Percentiles rank a stretch among this genome's conserved stretches.
phyloP scores from a whole-genome alignment of 2,113 vertebrate genomes.

The Solea senegalensis region DNA sequence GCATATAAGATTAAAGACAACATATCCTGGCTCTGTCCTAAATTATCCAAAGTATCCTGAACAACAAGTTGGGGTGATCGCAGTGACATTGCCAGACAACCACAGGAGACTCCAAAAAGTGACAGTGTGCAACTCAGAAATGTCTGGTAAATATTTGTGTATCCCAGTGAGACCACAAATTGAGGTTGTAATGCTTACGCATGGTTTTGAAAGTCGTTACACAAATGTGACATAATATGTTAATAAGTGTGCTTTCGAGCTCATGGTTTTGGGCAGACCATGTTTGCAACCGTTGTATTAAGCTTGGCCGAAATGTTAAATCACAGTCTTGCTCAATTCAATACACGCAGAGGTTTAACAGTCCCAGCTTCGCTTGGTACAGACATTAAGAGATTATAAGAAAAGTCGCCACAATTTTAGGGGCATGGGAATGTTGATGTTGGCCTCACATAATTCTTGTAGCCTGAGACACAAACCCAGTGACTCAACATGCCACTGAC shows the following conservation, averaged over 20 bases:
- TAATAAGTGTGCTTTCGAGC: neutral
- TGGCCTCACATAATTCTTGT: neutral
- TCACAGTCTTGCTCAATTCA: neutral
- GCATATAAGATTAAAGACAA: neutral
- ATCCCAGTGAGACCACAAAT: neutral
- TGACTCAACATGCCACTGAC: neutral
- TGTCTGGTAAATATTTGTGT: neutral
- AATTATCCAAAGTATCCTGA: neutral
- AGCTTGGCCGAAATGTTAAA: neutral
- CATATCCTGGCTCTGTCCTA: neutral
- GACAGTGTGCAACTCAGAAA: neutral
- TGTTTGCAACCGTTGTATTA: neutral
- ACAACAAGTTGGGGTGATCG: neutral
- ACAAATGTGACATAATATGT: neutral
- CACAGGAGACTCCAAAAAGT: neutral
- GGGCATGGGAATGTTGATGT: neutral
- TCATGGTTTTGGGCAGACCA: no score
- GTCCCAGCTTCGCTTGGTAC: neutral
- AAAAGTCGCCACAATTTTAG: neutral
- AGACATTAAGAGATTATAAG: neutral
- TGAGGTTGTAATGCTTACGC: neutral
- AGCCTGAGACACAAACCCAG: neutral
- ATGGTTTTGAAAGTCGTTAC: neutral
- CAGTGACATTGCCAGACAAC: neutral
- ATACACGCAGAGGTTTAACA: neutral